Conservation (phyloP, 2,888 invertebrate species). For the Aleiodes alternator region DNA sequence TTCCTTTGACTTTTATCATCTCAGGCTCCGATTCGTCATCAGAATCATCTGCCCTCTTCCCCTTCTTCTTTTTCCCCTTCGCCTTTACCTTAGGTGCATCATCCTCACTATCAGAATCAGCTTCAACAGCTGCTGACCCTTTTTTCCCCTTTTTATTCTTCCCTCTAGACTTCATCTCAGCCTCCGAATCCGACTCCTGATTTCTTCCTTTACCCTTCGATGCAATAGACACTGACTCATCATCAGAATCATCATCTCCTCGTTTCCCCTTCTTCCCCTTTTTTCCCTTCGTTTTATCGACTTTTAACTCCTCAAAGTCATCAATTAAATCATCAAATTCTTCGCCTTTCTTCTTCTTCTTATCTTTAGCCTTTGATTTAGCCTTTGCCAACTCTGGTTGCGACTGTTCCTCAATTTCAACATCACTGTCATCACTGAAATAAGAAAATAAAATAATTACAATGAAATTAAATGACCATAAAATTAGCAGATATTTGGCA, state of each 20-base stretch:
- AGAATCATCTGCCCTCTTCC: conserved; percentile 74
- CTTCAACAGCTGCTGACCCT: conserved; percentile 55
- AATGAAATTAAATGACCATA: neutral
- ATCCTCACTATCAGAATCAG: conserved; percentile 59
- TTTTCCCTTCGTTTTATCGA: conserved; percentile 74
- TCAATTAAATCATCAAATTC: conserved; percentile 74
- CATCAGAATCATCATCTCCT: conserved; percentile 64
- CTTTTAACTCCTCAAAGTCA: conserved; percentile 79
- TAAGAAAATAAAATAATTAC: neutral
- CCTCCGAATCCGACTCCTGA: conserved; percentile 56
- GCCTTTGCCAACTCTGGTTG: conserved; percentile 71
- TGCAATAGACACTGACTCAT: conserved; percentile 45
- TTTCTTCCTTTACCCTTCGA: conserved; percentile 50
- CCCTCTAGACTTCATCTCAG: conserved; percentile 56
- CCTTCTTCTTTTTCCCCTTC: conserved; percentile 67
- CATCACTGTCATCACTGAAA: conserved; percentile 82
- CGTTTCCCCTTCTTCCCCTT: conserved; percentile 76
- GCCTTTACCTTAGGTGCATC: conserved; percentile 52
- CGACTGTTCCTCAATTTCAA: conserved; percentile 76
- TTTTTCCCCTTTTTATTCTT: conserved; percentile 61
- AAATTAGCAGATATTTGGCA: too few relatives aligned
- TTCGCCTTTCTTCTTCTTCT: conserved; percentile 76
- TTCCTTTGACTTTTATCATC: conserved; percentile 74
- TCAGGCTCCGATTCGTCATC: conserved; percentile 76
- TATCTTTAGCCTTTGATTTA: conserved; percentile 74